These are phyloP conservation scores for Morus bassanus DNA, from an alignment of 2,797 vertebrate species.

Conservation along the genomic window DNA sequence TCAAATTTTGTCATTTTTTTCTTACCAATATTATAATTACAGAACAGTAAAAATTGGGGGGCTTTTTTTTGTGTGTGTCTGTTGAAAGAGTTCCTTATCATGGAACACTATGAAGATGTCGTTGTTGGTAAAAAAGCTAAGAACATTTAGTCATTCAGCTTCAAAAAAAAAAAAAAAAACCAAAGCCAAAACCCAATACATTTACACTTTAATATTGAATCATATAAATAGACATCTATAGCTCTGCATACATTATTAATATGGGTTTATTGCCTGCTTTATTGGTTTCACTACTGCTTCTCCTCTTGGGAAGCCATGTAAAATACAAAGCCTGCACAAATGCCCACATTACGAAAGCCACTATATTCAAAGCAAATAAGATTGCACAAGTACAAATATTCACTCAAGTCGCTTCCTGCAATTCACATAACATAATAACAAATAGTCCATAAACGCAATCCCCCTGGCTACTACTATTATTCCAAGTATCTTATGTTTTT, in stretches of 20 bases:
- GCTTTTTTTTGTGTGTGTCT: background rate
- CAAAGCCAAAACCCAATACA: background rate
- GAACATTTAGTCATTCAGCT: slow-evolving; percentile 42
- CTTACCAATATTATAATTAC: background rate
- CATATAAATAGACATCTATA: slow-evolving; percentile 72
- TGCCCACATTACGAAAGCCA: slow-evolving; percentile 24
- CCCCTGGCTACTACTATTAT: slow-evolving; percentile 15
- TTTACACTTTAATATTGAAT: slow-evolving; percentile 61
- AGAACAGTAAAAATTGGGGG: background rate
- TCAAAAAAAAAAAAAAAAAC: background rate
- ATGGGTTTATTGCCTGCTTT: slow-evolving; percentile 74
- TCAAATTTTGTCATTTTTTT: background rate
- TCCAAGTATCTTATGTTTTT: slow-evolving; percentile 26
- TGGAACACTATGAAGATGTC: background rate
- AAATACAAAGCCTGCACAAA: slow-evolving; percentile 65
- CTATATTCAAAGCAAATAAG: slow-evolving; percentile 67
- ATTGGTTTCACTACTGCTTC: slow-evolving; percentile 70
- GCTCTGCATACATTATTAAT: slow-evolving; percentile 80
- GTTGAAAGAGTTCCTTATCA: background rate
- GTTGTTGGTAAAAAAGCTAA: background rate
- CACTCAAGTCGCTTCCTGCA: slow-evolving; percentile 32
- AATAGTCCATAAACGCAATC: slow-evolving; percentile 44
- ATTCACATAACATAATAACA: slow-evolving; percentile 61
- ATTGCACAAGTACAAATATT: slow-evolving; percentile 61
- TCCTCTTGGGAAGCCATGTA: slow-evolving; percentile 72